phyloP scores from a whole-genome alignment of 2,888 invertebrate genomes.

The Craniophora ligustri region DNA sequence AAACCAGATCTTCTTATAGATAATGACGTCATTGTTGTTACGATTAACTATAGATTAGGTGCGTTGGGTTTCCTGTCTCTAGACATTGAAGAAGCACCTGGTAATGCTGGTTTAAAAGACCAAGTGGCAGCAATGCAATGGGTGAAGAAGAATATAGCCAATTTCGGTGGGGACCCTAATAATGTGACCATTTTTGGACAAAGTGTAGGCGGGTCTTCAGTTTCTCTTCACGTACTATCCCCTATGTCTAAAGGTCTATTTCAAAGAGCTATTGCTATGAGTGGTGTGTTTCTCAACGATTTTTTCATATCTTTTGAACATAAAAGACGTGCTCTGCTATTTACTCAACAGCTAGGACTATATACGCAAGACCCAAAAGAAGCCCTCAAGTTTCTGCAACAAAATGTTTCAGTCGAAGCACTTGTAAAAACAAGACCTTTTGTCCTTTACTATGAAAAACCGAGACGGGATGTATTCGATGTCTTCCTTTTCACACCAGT shows the following conservation, averaged over 20 bases:
- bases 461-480: slow-evolving; percentile 9
- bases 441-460: slow-evolving; percentile 14
- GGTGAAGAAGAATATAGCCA: slow-evolving; percentile 49
- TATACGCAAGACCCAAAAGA: slow-evolving; percentile 52
- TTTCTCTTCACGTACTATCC: slow-evolving; percentile 50
- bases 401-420: slow-evolving; percentile 43
- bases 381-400: slow-evolving; percentile 59
- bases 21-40: slow-evolving; percentile 54
- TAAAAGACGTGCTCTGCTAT: slow-evolving; percentile 51
- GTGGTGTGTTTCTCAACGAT: slow-evolving; percentile 57
- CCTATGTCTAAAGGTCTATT: slow-evolving; percentile 63
- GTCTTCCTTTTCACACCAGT: slow-evolving; percentile 46
- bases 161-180: slow-evolving; percentile 53
- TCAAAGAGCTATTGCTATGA: slow-evolving; percentile 56
- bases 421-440: slow-evolving; percentile 18
- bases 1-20: slow-evolving; percentile 48
- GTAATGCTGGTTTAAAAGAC: slow-evolving; percentile 86
- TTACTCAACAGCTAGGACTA: slow-evolving; percentile 57
- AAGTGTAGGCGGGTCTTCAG: slow-evolving; percentile 48
- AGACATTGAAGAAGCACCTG: slow-evolving; percentile 79
- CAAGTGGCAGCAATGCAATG: slow-evolving; percentile 52
- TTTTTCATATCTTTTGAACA: slow-evolving; percentile 54
- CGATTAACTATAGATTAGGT: slow-evolving; percentile 82
- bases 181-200: slow-evolving; percentile 57
- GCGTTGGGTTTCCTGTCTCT: slow-evolving; percentile 85